Evolutionary conservation across 2,888 invertebrate species (phyloP), one percentile per base, ranked within the genome.

Genomic region (Leptinotarsa rubiginosa): DNA sequence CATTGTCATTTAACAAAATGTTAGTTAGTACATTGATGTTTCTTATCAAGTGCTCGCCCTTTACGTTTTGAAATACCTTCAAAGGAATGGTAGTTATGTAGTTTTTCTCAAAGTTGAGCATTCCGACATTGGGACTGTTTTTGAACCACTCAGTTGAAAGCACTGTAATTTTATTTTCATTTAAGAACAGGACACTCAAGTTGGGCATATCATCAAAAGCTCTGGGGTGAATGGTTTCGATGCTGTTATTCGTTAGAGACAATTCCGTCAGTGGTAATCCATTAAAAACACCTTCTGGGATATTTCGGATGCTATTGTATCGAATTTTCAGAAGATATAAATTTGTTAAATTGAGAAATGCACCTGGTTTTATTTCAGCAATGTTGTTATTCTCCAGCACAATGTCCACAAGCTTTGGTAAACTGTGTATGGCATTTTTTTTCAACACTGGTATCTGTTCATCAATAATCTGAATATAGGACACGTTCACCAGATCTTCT

Each of bases 391-490:
- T 78, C 64, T 82, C 82, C 47, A 84, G 75, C 15, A 82, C 77
- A 5, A 84, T 78, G 18, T 83, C 82, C 2, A 82, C 80, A n/a
- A 86, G 75, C 50, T 85, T 82, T 3, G 82, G 83, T 41, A 86
- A 75, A 69, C 85, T 82, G 66, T 81, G 77, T 49, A 86, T 83
- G 5, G 86, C 84, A 18, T 82, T 83, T 74, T 79, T 78, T 73
- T 81, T 82, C 25, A 86, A 74, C n/a, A 84, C 78, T 12, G 85
- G 85, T 25, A 86, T 81, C 12, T 80, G 80, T 75, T 85, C 83
- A 69, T 85, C 83, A n/a, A 84, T 79, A 15, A 86, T 83, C 73
- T 86, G 85, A 16, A 86, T 82, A 66, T 82, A 83, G 3, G 85
- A 83, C 7, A 84, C 84, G 77, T 83, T 84, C 65, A 84, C 80